Evolutionary conservation across 2,113 vertebrate genomes (phyloP).

Genomic region (Scophthalmus maximus): DNA sequence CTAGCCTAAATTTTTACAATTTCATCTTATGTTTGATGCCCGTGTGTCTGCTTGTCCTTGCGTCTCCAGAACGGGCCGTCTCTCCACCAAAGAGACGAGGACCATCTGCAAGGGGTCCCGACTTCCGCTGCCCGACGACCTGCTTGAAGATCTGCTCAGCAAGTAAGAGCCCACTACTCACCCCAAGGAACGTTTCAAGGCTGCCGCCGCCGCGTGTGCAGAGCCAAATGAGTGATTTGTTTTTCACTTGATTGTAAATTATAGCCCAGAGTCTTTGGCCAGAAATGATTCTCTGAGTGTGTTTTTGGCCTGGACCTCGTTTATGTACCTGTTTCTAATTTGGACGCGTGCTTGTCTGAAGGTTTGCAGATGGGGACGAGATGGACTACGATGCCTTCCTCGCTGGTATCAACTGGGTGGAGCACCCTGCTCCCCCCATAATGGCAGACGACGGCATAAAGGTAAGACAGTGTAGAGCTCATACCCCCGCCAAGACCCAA

Average conservation of each 20-base stretch:
- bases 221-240: background rate
- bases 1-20: too few relatives aligned
- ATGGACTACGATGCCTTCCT: constrained; percentile 87
- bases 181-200: background rate
- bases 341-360: constrained; percentile 25
- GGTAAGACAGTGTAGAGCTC: too few relatives aligned
- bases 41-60: constrained; percentile 3
- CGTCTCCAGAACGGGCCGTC: constrained; percentile 80
- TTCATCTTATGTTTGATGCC: too few relatives aligned
- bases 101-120: constrained; percentile 88
- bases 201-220: background rate
- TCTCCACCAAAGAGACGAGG: constrained; percentile 80
- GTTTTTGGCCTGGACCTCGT: too few relatives aligned
- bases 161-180: constrained; percentile 79
- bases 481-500: too few relatives aligned
- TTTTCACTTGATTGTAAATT: constrained; percentile 23
- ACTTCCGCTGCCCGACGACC: constrained; percentile 84
- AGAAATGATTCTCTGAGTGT: too few relatives aligned
- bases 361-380: constrained; percentile 76
- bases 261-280: background rate
- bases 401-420: constrained; percentile 87
- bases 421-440: constrained; percentile 73
- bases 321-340: constrained; percentile 7
- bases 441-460: constrained; percentile 57
- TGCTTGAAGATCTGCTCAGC: constrained; percentile 83